These are phyloP conservation scores for Esox niger DNA, from an alignment of 2,113 vertebrate genomes.

Conservation along the genomic window DNA sequence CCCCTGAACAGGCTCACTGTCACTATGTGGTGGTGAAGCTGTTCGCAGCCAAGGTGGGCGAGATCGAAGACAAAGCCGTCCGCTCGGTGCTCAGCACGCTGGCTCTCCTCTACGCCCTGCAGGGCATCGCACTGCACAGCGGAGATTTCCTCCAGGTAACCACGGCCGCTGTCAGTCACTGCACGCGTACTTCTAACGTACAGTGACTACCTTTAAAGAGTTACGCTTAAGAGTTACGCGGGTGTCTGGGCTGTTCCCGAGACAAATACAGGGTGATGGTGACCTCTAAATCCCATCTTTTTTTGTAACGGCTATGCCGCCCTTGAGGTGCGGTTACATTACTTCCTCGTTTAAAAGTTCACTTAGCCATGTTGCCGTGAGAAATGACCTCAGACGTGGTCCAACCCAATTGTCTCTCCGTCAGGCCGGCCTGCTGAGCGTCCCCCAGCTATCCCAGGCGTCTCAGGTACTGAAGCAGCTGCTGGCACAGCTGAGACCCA, in stretches of 20 bases:
- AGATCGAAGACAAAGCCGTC: slow-evolving; percentile 74
- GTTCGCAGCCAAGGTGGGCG: slow-evolving; percentile 81
- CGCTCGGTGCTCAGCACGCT: slow-evolving; percentile 78
- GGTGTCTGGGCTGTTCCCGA: no score
- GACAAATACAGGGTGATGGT: no score
- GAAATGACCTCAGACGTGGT: no score
- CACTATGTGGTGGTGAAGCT: slow-evolving; percentile 93
- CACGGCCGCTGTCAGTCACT: neutral
- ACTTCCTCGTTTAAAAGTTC: no score
- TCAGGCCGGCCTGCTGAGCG: slow-evolving; percentile 82
- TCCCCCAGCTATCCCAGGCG: slow-evolving; percentile 79
- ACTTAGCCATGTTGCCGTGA: no score
- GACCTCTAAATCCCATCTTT: no score
- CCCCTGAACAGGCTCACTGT: slow-evolving; percentile 84
- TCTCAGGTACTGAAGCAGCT: slow-evolving; percentile 82
- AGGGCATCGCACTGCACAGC: slow-evolving; percentile 81
- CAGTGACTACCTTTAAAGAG: no score
- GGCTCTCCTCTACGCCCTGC: slow-evolving; percentile 84
- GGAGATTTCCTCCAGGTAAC: slow-evolving; percentile 92
- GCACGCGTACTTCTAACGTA: no score
- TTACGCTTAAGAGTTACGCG: no score
- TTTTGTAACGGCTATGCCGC: no score
- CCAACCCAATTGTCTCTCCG: slow-evolving; percentile 12
- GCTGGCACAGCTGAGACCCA: slow-evolving; percentile 79
- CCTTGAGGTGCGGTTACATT: no score